phyloP scores from a whole-genome alignment of 2,113 vertebrate species.

The Plectropomus leopardus region DNA sequence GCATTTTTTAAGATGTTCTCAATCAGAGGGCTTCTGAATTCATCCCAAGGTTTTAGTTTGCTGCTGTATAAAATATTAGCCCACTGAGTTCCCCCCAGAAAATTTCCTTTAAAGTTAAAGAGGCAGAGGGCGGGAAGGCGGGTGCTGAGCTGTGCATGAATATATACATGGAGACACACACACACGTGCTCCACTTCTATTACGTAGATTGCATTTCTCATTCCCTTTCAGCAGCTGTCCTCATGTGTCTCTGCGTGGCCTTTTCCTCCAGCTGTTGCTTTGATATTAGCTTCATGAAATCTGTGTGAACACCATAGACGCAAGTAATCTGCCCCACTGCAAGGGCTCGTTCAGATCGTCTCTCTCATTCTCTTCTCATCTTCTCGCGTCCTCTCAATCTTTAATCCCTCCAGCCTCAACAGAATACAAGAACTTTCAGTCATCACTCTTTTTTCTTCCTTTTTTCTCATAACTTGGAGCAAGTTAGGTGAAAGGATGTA shows the following conservation, averaged over 20 bases:
- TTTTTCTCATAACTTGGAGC: constrained; percentile 34
- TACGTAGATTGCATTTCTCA: constrained; percentile 71
- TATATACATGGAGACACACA: constrained; percentile 20
- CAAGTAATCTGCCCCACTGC: constrained; percentile 73
- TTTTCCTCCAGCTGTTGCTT: constrained; percentile 82
- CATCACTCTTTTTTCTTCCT: constrained; percentile 9
- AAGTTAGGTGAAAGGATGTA: constrained; percentile 38
- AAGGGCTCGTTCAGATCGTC: constrained; percentile 34
- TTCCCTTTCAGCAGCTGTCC: constrained; percentile 74
- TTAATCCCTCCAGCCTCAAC: constrained; percentile 63
- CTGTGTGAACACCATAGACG: constrained; percentile 70
- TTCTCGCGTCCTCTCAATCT: constrained; percentile 26
- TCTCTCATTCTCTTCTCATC: constrained; percentile 59
- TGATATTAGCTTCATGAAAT: constrained; percentile 84
- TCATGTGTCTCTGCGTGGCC: constrained; percentile 63
- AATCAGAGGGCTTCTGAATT: constrained; percentile 70
- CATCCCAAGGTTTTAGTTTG: constrained; percentile 70
- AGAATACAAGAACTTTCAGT: constrained; percentile 41
- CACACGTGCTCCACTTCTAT: constrained; percentile 54
- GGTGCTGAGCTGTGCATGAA: constrained; percentile 26
- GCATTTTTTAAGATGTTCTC: constrained; percentile 82
- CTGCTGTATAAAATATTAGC: constrained; percentile 78
- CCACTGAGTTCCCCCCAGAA: constrained; percentile 43
- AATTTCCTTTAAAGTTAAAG: constrained; percentile 54
- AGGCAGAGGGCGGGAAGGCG: constrained; percentile 8